These are phyloP conservation scores for Melanostoma scalare DNA, from an alignment of 2,888 invertebrate genomes.

Conservation along the genomic window DNA sequence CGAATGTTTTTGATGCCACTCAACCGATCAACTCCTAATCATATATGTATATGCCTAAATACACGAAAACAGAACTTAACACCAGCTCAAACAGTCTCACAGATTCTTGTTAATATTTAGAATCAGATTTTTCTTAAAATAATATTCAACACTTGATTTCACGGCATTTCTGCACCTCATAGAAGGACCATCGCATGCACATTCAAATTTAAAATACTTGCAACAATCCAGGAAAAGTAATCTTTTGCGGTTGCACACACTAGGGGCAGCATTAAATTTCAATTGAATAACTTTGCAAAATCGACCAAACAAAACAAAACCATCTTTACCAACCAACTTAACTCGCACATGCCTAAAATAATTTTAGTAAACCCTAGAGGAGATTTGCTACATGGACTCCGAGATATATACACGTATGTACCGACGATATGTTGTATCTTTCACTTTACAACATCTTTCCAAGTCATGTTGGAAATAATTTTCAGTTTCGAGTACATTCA, in stretches of 20 bases:
- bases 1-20: too few relatives aligned
- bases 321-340: conserved; percentile 28
- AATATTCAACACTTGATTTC: conserved; percentile 12
- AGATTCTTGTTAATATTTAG: too few relatives aligned
- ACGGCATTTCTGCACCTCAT: conserved; percentile 14
- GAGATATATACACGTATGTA: background rate
- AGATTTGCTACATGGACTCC: conserved; percentile 31
- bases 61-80: too few relatives aligned
- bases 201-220: conserved; percentile 29
- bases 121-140: too few relatives aligned
- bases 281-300: conserved; percentile 33
- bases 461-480: conserved; percentile 19
- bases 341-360: conserved; percentile 39
- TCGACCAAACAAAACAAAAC: conserved; percentile 47
- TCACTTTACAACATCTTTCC: conserved; percentile 10
- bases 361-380: conserved; percentile 26
- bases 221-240: conserved; percentile 27
- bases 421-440: background rate
- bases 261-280: conserved; percentile 45
- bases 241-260: conserved; percentile 48
- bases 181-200: conserved; percentile 1
- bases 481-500: conserved; percentile 6
- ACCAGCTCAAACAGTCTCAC: too few relatives aligned
- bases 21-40: too few relatives aligned
- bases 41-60: too few relatives aligned